A percentile compares a stretch with the other conserved stretches of the same genome.
Conservation (phyloP, 2,797 vertebrate genomes). For the Anisognathus igniventris region DNA sequence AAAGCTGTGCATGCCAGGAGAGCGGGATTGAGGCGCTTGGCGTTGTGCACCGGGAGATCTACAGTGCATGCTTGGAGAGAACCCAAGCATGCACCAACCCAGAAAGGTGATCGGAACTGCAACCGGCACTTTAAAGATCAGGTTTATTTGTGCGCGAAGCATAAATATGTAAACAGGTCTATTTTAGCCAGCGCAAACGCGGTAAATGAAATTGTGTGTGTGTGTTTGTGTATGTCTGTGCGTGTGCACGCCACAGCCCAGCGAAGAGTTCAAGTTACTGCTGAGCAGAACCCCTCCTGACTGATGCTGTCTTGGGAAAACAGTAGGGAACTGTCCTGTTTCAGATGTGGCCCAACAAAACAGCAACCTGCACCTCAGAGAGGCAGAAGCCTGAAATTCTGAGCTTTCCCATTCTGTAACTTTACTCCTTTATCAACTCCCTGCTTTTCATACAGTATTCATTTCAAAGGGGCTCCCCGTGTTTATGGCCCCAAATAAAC, state of each 20-base stretch:
- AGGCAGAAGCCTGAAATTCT: neutral
- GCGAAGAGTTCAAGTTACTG: neutral
- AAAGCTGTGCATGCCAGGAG: neutral
- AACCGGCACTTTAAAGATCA: neutral
- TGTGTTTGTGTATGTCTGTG: neutral
- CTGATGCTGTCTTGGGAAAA: neutral
- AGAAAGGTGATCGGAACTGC: neutral
- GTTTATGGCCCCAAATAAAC: constrained; percentile 39
- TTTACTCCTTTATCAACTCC: neutral
- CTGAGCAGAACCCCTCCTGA: neutral
- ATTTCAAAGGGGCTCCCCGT: constrained; percentile 39
- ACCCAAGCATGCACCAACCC: neutral
- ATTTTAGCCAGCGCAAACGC: neutral
- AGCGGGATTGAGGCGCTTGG: neutral
- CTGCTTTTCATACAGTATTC: neutral
- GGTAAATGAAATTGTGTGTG: neutral
- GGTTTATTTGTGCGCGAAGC: neutral
- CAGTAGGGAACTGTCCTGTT: neutral
- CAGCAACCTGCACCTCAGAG: neutral
- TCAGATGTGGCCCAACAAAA: neutral
- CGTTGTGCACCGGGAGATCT: neutral
- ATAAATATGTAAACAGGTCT: constrained; percentile 5
- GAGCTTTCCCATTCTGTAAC: neutral
- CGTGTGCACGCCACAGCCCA: neutral
- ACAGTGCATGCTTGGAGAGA: neutral